Conservation (phyloP, 2,888 invertebrate genomes). For the Erebia palarica region DNA sequence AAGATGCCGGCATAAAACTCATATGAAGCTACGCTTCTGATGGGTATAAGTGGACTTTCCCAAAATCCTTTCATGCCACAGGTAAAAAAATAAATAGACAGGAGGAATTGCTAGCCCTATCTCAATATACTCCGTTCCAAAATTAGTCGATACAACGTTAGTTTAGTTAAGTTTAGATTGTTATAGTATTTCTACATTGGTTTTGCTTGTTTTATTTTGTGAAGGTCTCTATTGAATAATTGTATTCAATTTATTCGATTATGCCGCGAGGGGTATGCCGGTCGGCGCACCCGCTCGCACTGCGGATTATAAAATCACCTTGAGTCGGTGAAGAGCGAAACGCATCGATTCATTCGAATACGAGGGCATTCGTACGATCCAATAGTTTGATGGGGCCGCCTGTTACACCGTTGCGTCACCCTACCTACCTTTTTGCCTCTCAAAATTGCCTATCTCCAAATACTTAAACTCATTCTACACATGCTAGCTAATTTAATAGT, state of each 20-base stretch:
- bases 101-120: too few relatives aligned
- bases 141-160: too few relatives aligned
- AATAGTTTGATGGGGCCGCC: slow-evolving; percentile 48
- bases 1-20: too few relatives aligned
- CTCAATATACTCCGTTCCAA: too few relatives aligned
- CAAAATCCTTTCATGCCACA: too few relatives aligned
- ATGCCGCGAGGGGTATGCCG: slow-evolving; percentile 39
- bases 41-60: too few relatives aligned
- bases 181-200: not conserved
- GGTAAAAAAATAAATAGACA: too few relatives aligned
- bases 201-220: slow-evolving; percentile 30
- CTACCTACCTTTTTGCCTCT: too few relatives aligned
- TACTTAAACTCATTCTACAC: too few relatives aligned
- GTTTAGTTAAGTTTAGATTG: not conserved
- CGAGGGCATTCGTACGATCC: slow-evolving; percentile 63
- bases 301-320: slow-evolving; percentile 71
- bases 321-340: slow-evolving; percentile 59
- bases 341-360: slow-evolving; percentile 72
- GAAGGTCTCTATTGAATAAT: slow-evolving; percentile 69
- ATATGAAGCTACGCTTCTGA: too few relatives aligned
- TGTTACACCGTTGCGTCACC: slow-evolving; percentile 54
- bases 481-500: too few relatives aligned
- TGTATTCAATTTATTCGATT: slow-evolving; percentile 51
- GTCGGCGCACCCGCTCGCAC: slow-evolving; percentile 55
- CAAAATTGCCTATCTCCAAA: too few relatives aligned